Percentiles rank a stretch among this genome's conserved stretches.
Conservation (phyloP, 1,140 invertebrate species). For the Pararge aegeria region DNA sequence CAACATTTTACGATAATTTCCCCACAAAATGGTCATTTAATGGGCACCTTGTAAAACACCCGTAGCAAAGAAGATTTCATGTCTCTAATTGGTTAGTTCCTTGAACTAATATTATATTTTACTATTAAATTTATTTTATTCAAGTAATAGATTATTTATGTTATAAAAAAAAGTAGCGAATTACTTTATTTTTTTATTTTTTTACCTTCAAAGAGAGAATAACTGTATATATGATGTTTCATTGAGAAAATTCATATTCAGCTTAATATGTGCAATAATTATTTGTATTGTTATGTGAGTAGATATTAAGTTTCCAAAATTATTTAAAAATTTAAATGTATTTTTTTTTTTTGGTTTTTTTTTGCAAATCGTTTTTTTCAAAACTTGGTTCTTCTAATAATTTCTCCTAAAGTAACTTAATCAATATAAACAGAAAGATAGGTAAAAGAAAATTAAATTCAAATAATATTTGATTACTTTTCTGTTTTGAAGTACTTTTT, state of each 20-base stretch:
- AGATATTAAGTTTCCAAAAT: no score
- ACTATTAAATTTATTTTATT: conserved; percentile 2
- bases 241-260: background rate
- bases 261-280: background rate
- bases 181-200: background rate
- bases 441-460: no score
- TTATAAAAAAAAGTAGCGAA: background rate
- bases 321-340: no score
- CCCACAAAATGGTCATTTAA: conserved; percentile 43
- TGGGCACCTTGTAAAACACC: conserved; percentile 29
- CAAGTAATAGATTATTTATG: background rate
- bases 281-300: no score
- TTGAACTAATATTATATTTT: conserved; percentile 2
- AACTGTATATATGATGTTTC: background rate
- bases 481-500: no score
- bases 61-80: background rate
- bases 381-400: no score
- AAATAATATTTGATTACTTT: no score
- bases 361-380: no score
- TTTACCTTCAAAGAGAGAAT: background rate
- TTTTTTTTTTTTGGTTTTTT: no score
- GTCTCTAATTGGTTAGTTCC: background rate
- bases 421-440: no score
- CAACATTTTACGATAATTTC: conserved; percentile 54
- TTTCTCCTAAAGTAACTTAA: no score